Percentiles rank a stretch among this genome's conserved stretches.
Conservation (phyloP, 2,888 invertebrate genomes). For the Drosophila multiciliata region DNA sequence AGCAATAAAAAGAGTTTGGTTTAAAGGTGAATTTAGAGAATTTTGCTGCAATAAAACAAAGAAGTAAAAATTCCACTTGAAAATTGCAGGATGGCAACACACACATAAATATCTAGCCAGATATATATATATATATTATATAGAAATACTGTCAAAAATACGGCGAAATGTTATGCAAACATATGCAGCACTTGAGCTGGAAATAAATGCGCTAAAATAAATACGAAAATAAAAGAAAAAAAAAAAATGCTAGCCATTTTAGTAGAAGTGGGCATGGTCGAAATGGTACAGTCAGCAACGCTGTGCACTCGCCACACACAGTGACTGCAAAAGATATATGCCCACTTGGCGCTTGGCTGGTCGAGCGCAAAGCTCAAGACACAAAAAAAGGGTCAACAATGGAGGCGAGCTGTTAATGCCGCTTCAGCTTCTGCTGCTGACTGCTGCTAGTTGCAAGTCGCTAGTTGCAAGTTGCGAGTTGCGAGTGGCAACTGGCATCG, state of each 20-base stretch:
- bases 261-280: conserved; percentile 52
- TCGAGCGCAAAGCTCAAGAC: conserved; percentile 67
- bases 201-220: conserved; percentile 59
- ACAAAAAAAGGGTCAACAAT: conserved; percentile 72
- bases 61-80: background rate
- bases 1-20: background rate
- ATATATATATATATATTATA: background rate
- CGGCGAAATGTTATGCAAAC: conserved; percentile 73
- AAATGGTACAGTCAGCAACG: background rate
- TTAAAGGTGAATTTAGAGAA: background rate
- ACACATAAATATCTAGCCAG: background rate
- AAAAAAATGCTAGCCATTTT: conserved; percentile 43
- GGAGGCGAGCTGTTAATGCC: conserved; percentile 36
- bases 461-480: conserved; percentile 5
- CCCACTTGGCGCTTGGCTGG: conserved; percentile 75
- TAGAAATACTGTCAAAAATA: conserved; percentile 32
- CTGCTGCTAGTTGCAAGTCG: background rate
- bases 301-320: conserved; percentile 43
- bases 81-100: conserved; percentile 6
- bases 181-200: conserved; percentile 70
- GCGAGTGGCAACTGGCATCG: conserved; percentile 59
- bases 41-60: background rate
- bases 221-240: conserved; percentile 1
- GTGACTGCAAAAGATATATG: conserved; percentile 80
- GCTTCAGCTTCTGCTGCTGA: conserved; percentile 4